A percentile compares a stretch with the other conserved stretches of the same genome.
These are phyloP conservation scores for Heliconius ethilla DNA, from an alignment of 2,888 invertebrate genomes.

Conservation along the genomic window DNA sequence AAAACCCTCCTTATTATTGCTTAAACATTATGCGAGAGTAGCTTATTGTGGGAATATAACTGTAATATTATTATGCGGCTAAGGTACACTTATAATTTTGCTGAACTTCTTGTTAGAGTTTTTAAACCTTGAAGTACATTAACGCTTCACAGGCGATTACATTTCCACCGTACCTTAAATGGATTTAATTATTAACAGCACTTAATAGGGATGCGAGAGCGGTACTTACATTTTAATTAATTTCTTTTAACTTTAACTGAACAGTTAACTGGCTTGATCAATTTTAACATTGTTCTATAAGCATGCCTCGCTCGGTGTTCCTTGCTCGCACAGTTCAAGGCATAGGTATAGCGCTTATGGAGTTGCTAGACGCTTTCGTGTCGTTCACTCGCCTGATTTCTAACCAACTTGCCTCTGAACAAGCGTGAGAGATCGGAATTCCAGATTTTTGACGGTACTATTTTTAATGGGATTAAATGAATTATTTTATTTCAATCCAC, in stretches of 20 bases:
- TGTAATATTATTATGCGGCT: neutral
- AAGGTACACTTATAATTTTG: neutral
- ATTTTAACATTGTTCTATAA: slow-evolving; percentile 17
- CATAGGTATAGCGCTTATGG: slow-evolving; percentile 48
- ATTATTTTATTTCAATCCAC: slow-evolving; percentile 34
- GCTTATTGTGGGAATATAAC: slow-evolving; percentile 6
- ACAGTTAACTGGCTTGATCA: neutral
- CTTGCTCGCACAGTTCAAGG: slow-evolving; percentile 32
- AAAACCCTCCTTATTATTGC: neutral
- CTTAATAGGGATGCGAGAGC: slow-evolving; percentile 29
- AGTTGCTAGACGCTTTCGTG: slow-evolving; percentile 59
- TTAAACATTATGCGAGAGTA: neutral
- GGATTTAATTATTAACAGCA: slow-evolving; percentile 25
- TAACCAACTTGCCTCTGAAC: slow-evolving; percentile 55
- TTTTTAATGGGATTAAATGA: slow-evolving; percentile 50
- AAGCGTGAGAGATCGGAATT: slow-evolving; percentile 71
- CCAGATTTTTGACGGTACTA: slow-evolving; percentile 59
- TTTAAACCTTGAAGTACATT: slow-evolving; percentile 23
- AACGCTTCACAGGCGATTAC: slow-evolving; percentile 34
- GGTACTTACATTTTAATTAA: slow-evolving; percentile 30
- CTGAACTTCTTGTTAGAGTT: slow-evolving; percentile 13
- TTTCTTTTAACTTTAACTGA: slow-evolving; percentile 8
- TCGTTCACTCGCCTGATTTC: slow-evolving; percentile 67
- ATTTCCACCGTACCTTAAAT: slow-evolving; percentile 28
- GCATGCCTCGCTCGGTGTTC: neutral